phyloP scores from a whole-genome alignment of 2,797 vertebrate species.

The Poeciliopsis presidionis region DNA sequence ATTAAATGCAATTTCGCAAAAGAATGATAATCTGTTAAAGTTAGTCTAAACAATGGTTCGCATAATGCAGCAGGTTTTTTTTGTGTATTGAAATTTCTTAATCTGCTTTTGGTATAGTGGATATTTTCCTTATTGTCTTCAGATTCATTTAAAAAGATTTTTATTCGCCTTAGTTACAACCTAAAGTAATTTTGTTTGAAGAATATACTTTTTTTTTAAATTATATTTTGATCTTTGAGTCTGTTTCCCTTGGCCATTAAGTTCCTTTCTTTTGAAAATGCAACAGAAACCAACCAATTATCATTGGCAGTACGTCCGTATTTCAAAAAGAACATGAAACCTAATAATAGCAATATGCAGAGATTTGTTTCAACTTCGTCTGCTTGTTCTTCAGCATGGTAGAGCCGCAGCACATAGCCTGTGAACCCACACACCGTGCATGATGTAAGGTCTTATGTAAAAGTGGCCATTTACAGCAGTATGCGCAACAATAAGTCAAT shows the following conservation, averaged over 20 bases:
- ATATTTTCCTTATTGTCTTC: not conserved
- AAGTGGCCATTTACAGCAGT: conserved; percentile 37
- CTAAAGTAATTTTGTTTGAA: not conserved
- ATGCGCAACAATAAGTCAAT: conserved; percentile 59
- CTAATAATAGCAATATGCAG: not conserved
- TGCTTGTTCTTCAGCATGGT: conserved; percentile 20
- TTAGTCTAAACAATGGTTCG: not conserved
- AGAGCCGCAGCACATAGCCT: conserved; percentile 27
- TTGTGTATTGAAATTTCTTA: not conserved
- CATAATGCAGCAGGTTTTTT: not conserved
- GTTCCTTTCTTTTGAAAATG: not conserved
- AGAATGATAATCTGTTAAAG: not conserved
- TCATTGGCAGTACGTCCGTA: not conserved
- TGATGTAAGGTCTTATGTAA: conserved; percentile 71
- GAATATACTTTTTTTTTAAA: too few species aligned
- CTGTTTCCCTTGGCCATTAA: not conserved
- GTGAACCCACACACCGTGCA: conserved; percentile 52
- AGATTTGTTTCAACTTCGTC: not conserved
- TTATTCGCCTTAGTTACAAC: not conserved
- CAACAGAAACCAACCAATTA: not conserved
- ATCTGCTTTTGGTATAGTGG: not conserved
- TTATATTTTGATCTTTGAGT: not conserved
- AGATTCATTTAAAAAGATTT: not conserved
- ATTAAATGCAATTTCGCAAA: not conserved
- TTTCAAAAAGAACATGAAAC: not conserved